These are phyloP conservation scores for Sciurus carolinensis DNA, from an alignment of 2,797 vertebrate genomes.

Conservation along the genomic window DNA sequence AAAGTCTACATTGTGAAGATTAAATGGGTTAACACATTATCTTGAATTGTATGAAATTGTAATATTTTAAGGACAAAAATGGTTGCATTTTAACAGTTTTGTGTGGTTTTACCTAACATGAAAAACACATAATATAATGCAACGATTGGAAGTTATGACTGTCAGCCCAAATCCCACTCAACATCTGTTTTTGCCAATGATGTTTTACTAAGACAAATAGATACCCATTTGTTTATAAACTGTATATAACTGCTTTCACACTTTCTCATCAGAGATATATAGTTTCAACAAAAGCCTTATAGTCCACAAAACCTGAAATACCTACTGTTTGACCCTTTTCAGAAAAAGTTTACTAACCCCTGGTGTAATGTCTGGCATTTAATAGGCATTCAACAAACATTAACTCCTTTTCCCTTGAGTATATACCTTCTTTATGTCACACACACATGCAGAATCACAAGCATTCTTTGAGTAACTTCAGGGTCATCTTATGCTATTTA, in stretches of 20 bases:
- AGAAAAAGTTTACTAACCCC: constrained; percentile 63
- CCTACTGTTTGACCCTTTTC: constrained; percentile 28
- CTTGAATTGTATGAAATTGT: constrained; percentile 12
- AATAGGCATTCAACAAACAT: constrained; percentile 77
- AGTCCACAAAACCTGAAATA: constrained; percentile 62
- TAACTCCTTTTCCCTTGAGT: constrained; percentile 72
- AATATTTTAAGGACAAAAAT: constrained; percentile 37
- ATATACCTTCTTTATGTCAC: constrained; percentile 75
- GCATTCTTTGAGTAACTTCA: constrained; percentile 71
- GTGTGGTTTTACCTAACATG: constrained; percentile 31
- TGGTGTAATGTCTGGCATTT: constrained; percentile 73
- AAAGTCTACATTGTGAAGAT: constrained; percentile 55
- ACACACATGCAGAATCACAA: constrained; percentile 67
- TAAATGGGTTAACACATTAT: constrained; percentile 51
- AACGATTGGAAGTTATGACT: neutral
- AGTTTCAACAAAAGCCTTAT: constrained; percentile 33
- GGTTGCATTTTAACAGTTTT: constrained; percentile 3
- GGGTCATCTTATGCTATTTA: constrained; percentile 80
- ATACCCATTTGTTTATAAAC: constrained; percentile 41
- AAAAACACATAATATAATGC: constrained; percentile 33
- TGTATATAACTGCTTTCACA: constrained; percentile 28
- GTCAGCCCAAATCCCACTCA: neutral
- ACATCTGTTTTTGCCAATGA: constrained; percentile 62
- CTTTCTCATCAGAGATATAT: neutral
- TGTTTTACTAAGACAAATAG: constrained; percentile 41